Evolutionary conservation across 2,888 invertebrate species (phyloP).

Genomic region (Ennomos quercinarius): DNA sequence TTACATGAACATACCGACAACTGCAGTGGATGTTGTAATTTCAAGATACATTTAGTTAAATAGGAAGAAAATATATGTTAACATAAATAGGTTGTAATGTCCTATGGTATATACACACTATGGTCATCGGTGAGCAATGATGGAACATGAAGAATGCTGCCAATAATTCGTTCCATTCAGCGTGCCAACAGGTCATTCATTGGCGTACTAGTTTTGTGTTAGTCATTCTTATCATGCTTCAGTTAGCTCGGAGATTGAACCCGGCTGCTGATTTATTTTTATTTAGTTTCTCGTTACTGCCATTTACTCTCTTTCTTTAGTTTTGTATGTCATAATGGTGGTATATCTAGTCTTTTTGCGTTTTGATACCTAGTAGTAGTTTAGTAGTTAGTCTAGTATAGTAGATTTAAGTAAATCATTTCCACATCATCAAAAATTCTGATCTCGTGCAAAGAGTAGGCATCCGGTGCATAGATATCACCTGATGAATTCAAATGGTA

Average conservation of each 20-base stretch:
- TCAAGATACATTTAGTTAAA: no score
- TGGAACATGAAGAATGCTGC: slow-evolving; percentile 21
- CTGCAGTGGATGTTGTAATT: neutral
- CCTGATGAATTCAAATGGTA: slow-evolving; percentile 41
- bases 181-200: slow-evolving; percentile 23
- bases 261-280: slow-evolving; percentile 13
- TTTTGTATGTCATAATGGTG: no score
- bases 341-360: no score
- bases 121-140: slow-evolving; percentile 8
- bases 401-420: neutral
- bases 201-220: slow-evolving; percentile 22
- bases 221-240: slow-evolving; percentile 28
- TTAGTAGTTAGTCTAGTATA: no score
- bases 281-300: no score
- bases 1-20: slow-evolving; percentile 5
- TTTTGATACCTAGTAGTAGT: no score
- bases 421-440: slow-evolving; percentile 25
- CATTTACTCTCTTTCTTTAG: no score
- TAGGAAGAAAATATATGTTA: no score
- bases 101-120: neutral
- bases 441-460: slow-evolving; percentile 32
- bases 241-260: slow-evolving; percentile 28
- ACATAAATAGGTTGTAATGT: no score
- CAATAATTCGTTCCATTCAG: slow-evolving; percentile 24
- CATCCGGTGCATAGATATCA: slow-evolving; percentile 42